phyloP scores from a whole-genome alignment of 2,888 invertebrate species.

The Crematogaster levior region DNA sequence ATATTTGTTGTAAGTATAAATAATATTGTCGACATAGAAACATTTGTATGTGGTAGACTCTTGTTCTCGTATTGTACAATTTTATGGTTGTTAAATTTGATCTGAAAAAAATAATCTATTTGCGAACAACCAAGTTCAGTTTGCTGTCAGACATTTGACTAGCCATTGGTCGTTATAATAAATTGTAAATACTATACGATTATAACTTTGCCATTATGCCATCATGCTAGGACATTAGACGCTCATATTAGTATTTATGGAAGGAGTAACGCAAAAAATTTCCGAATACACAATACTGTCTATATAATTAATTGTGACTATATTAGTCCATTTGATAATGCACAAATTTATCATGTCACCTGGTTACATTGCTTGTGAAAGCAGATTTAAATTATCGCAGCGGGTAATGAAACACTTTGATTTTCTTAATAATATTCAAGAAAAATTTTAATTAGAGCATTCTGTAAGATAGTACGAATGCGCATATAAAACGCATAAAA shows the following conservation, averaged over 20 bases:
- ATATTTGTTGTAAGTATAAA: slow-evolving; percentile 40
- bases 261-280: not conserved
- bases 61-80: slow-evolving; percentile 52
- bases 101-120: slow-evolving; percentile 31
- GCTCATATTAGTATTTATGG: not conserved
- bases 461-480: not conserved
- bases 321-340: slow-evolving; percentile 2
- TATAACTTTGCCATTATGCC: slow-evolving; percentile 18
- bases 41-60: slow-evolving; percentile 41
- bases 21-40: slow-evolving; percentile 25
- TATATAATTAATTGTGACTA: slow-evolving; percentile 7
- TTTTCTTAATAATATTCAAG: slow-evolving; percentile 2
- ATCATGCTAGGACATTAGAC: slow-evolving; percentile 12
- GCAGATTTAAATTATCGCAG: slow-evolving; percentile 17
- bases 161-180: slow-evolving; percentile 9
- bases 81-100: slow-evolving; percentile 54
- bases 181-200: slow-evolving; percentile 29
- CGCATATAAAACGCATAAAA: slow-evolving; percentile 3
- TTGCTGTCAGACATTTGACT: slow-evolving; percentile 24
- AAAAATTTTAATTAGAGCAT: slow-evolving; percentile 2
- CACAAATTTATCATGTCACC: not conserved
- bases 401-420: not conserved
- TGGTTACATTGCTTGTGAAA: not conserved
- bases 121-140: slow-evolving; percentile 26
- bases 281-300: not conserved